phyloP scores from a whole-genome alignment of 2,888 invertebrate species.

The Tipula confusa region DNA sequence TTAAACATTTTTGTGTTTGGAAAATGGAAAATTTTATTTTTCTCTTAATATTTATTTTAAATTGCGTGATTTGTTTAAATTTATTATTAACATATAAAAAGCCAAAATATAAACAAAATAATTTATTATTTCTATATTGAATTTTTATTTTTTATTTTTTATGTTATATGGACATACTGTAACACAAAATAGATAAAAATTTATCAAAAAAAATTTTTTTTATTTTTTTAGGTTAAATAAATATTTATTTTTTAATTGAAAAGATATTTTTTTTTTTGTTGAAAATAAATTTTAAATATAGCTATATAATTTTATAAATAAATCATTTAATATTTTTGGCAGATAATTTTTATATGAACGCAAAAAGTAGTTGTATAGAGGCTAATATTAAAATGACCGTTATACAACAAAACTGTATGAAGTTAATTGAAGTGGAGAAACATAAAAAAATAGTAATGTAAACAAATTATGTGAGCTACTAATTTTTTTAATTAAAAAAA shows the following conservation, averaged over 20 bases:
- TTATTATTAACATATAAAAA: neutral
- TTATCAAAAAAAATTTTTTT: neutral
- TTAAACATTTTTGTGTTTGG: no score
- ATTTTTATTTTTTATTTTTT: no score
- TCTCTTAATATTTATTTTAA: neutral
- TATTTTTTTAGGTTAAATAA: conserved; percentile 1
- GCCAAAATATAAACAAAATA: neutral
- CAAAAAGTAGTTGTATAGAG: neutral
- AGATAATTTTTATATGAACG: neutral
- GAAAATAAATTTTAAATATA: neutral
- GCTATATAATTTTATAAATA: neutral
- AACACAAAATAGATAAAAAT: neutral
- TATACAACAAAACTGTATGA: no score
- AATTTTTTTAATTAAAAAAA: no score
- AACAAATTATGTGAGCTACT: no score
- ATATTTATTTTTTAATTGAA: conserved; percentile 20
- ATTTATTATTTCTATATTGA: neutral
- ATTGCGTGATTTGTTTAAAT: neutral
- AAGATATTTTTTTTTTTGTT: neutral
- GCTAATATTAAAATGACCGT: no score
- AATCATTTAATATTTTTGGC: conserved; percentile 21
- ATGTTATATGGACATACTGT: neutral
- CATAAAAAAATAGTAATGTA: no score
- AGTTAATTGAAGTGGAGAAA: no score
- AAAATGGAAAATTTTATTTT: neutral